phyloP scores from a whole-genome alignment of 2,888 invertebrate species.

The Ophioninae sp. region DNA sequence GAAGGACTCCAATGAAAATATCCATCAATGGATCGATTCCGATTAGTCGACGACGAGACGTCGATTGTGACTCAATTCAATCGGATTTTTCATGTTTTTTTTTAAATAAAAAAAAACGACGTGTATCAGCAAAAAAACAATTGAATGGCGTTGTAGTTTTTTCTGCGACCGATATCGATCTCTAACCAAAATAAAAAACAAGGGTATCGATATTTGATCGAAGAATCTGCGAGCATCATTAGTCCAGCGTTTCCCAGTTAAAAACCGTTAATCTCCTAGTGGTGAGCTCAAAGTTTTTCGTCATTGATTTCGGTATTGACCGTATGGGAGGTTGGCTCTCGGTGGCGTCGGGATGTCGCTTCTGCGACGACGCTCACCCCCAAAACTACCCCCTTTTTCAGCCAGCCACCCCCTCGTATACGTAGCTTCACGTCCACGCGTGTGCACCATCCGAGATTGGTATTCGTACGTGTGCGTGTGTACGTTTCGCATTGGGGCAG shows the following conservation, averaged over 20 bases:
- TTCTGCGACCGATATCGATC: no score
- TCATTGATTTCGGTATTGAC: conserved; percentile 73
- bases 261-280: neutral
- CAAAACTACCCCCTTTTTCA: conserved; percentile 34
- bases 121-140: no score
- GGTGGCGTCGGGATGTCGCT: conserved; percentile 38
- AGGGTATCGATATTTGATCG: neutral
- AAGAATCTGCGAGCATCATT: neutral
- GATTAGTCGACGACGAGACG: no score
- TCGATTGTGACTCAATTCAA: no score
- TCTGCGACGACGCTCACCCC: conserved; percentile 45
- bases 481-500: conserved; percentile 13
- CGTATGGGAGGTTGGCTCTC: conserved; percentile 57
- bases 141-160: no score
- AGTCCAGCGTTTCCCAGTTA: no score
- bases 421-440: conserved; percentile 6
- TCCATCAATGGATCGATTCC: no score
- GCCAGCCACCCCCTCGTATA: conserved; percentile 13
- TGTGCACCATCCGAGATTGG: conserved; percentile 37
- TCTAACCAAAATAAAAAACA: no score
- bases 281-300: conserved; percentile 17
- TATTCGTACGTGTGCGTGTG: conserved; percentile 22
- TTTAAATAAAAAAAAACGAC: no score
- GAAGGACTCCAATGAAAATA: no score
- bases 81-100: no score